phyloP scores from a whole-genome alignment of 2,113 vertebrate species.

The Callaeas wilsoni region DNA sequence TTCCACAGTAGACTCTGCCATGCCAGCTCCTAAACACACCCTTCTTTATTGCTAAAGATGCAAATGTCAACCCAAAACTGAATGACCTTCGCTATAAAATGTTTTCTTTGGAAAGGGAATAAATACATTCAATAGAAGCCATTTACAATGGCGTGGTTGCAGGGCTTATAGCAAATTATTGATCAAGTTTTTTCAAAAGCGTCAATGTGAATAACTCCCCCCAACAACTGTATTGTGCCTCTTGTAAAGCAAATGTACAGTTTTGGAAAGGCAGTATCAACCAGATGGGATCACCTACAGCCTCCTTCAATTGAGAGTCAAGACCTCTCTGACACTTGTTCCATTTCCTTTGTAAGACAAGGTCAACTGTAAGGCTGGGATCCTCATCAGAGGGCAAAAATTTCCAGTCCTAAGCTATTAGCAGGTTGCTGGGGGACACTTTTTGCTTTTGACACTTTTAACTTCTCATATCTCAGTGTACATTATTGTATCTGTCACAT shows the following conservation, averaged over 20 bases:
- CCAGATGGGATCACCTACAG: neutral
- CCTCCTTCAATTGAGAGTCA: neutral
- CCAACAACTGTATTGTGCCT: neutral
- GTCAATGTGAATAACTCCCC: neutral
- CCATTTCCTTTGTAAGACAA: neutral
- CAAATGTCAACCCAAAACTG: neutral
- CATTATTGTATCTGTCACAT: neutral
- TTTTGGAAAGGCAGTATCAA: neutral
- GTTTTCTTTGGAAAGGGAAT: neutral
- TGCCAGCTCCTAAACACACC: neutral
- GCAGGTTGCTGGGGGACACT: neutral
- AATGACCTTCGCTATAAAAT: neutral
- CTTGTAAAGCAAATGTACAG: neutral
- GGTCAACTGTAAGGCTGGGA: neutral
- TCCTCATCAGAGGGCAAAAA: neutral
- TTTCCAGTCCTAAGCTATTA: neutral
- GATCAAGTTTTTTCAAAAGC: neutral
- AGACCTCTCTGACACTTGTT: neutral
- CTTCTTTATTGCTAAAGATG: neutral
- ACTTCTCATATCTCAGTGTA: neutral
- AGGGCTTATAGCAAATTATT: neutral
- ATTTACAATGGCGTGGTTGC: neutral
- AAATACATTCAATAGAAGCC: neutral
- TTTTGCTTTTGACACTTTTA: neutral
- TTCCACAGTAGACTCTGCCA: neutral